Base-by-base conservation (phyloP, 2,888 invertebrate species). In the Oscheius myriophilus region DNA sequence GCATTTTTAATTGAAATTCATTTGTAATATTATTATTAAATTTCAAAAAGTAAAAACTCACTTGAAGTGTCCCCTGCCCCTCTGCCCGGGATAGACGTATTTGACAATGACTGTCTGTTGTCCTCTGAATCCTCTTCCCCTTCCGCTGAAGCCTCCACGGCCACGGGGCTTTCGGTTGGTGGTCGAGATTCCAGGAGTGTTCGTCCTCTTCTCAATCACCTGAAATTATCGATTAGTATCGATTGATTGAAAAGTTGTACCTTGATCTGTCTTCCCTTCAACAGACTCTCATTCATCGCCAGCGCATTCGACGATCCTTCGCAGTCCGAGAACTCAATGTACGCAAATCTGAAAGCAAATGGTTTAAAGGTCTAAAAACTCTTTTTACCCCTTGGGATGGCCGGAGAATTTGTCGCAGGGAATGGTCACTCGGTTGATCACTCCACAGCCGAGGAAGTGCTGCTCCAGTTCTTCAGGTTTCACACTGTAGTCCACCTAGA, bases 371-470 rank as follows among this genome's bases (percentile, higher is more conserved):
- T 18, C n/a, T 18, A 49, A 49, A 49, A 21, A 9, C n/a, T 49
- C 6, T 6, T 18, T 21, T 49, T 81, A 89, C 89, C 97, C 98
- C 89, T 98, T 98, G 0, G 98, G 98, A 89, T 98, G 97, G 0
- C 98, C 97, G 88, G 95, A 94, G 89, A 92, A 97, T 89, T 96
- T 97, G 90, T 99, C 97, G 90, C 96, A 96, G 83, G 96, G 91
- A 88, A 99, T 99, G 77, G 98, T 99, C 75, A 99, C 97, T 88
- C 98, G 91, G 89, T 98, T 97, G 75, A 98, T 94, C 76, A 96
- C 94, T 67, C 98, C 98, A 89, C 98, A 99, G 43, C 97, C 97
- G 89, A 97, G 97, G 88, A 98, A 98, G 89, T 98, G 98, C 83
- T 94, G 93, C 87, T 98, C 97, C 71, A 98, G 88, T 88, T 98